Base-by-base conservation (phyloP, 1,140 invertebrate species). In the Trichogramma pretiosum region DNA sequence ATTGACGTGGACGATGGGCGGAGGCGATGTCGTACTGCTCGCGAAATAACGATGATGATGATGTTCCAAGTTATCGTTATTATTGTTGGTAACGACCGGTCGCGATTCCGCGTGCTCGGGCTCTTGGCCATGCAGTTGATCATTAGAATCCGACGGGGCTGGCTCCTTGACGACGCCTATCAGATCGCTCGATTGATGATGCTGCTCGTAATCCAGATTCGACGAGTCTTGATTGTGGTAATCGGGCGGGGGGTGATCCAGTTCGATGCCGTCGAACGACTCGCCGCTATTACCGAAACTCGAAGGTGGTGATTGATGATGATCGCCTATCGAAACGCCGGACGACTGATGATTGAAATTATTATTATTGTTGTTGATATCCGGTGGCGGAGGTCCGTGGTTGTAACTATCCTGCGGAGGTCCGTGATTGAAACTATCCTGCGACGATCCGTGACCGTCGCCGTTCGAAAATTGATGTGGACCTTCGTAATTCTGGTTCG, bases 91-190 rank as follows among this genome's bases (percentile, higher is more conserved):
- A 3, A 41, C 1, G 43, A 36, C 0, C 10, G 50, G 50, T 11
- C 34, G 33, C 5, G 50, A 52, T 34, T 52, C 44, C 1, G 33
- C 50, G 7, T 47, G 44, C 13, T 43, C 33, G 0, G 38, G 23
- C 3, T 46, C 43, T n/a, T 40, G 13, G n/a, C n/a, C n/a, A 1
- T n/a, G 18, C 10, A 32, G 7, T 2, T 37, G n/a, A n/a, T n/a
- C n/a, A 8, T 19, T 21, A 19, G 22, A 11, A 14, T 48, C 38
- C 8, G 8, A 22, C 13, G 18, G 23, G 11, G 42, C 35, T 3
- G 28, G 32, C 9, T 35, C 46, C 16, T 46, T 46, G 10, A 46
- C 32, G n/a, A 56, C 13, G 26, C 24, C 26, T 21, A 51, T 21
- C 14, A 38, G 23, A 28, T 44, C 37, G 13, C 28, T 42, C 3